phyloP scores from a whole-genome alignment of 2,113 vertebrate species.

The Cacatua alba region DNA sequence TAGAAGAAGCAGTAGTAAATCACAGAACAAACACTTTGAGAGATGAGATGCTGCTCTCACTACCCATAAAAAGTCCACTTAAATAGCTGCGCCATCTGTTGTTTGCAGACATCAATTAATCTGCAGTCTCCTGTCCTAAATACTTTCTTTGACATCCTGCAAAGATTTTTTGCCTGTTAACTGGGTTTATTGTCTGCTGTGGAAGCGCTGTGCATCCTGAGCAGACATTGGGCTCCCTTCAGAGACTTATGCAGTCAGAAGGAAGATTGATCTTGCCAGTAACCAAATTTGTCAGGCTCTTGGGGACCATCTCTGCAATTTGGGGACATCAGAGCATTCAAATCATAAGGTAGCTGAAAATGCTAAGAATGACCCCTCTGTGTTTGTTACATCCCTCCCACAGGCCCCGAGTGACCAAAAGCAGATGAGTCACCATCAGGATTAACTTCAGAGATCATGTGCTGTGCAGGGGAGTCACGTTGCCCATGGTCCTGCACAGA shows the following conservation, averaged over 20 bases:
- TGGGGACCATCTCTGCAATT: fast-evolving
- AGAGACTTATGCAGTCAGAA: not conserved
- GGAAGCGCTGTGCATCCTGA: not conserved
- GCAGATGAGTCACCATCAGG: not conserved
- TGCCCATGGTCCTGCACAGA: no score
- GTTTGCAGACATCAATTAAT: not conserved
- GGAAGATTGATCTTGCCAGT: not conserved
- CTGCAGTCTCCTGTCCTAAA: not conserved
- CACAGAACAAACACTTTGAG: not conserved
- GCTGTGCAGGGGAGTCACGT: not conserved
- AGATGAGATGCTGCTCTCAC: not conserved
- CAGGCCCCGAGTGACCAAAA: not conserved
- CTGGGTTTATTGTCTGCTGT: not conserved
- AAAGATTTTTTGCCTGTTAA: not conserved
- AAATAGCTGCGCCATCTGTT: not conserved
- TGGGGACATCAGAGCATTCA: not conserved
- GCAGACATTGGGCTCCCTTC: not conserved
- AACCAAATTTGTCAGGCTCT: not conserved
- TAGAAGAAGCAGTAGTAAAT: not conserved
- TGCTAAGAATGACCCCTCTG: not conserved
- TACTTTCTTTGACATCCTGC: not conserved
- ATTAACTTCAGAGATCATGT: not conserved
- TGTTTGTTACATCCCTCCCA: not conserved
- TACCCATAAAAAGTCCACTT: not conserved
- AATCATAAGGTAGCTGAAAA: not conserved